Base-by-base conservation (phyloP, 1,140 invertebrate genomes). In the Nautilus pompilius region DNA sequence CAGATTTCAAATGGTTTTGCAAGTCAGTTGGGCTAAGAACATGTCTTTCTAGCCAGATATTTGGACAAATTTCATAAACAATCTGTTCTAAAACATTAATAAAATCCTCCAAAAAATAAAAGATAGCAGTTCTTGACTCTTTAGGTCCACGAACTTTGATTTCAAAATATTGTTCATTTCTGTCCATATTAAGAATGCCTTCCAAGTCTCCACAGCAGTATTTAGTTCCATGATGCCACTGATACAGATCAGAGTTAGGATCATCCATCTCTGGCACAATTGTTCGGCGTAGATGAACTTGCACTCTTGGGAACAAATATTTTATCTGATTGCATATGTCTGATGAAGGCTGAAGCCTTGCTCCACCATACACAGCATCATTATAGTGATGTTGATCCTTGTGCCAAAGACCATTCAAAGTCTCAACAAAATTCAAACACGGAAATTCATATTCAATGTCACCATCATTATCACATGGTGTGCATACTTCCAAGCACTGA, bases 371-470 rank as follows among this genome's bases (percentile, higher is more conserved):
- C 32, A 87, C 85, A 30, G 84, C 80, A 56, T 84, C 78, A 4
- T 67, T 75, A 66, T 88, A 88, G 36, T 85, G 77, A 20, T 85
- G 82, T 70, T 88, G 85, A 74, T 88, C 86, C 32, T 86, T 83
- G 67, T 89, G 87, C 91, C 91, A 93, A 24, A 92, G 78, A 34
- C 90, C 90, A 32, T 88, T 87, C 17, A 91, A 77, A 13, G 88
- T 87, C 75, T 91, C 90, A 10, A 88, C 85, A 48, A 90, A 83
- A 79, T 92, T 92, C 69, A 91, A 89, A 72, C 89, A 89, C 1
- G 91, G 91, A 76, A 93, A 91, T 83, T 93, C 91, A 75, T 90
- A 93, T 78, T 91, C 90, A 26, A 90, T 84, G 56, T 87, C 85
- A 3, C 87, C 88, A 53, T 91, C 90, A 30, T 88, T 86, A 62